A percentile compares a stretch with the other conserved stretches of the same genome.
Evolutionary conservation across 2,113 vertebrate genomes (phyloP).

Genomic region (Ranitomeya variabilis): DNA sequence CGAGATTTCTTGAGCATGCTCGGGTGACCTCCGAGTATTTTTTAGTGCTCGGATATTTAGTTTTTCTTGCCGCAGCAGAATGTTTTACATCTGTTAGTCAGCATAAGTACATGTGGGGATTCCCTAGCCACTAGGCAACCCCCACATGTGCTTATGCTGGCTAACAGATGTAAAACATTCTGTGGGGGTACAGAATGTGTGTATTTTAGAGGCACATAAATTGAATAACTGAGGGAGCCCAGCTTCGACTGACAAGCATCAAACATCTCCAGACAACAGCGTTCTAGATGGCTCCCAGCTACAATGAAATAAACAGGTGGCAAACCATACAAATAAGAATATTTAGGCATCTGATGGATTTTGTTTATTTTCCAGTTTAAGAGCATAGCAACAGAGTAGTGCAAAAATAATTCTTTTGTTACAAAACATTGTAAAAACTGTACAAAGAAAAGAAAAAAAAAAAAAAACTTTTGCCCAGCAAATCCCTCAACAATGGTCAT

Average conservation of each 20-base stretch:
- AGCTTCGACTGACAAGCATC: not conserved
- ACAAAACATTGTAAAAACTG: slow-evolving; percentile 44
- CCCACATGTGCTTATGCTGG: no score
- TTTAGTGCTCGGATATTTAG: no score
- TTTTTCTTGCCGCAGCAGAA: no score
- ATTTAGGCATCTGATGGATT: not conserved
- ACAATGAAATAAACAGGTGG: not conserved
- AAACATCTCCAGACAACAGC: not conserved
- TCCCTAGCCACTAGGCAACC: no score
- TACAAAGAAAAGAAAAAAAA: slow-evolving; percentile 46
- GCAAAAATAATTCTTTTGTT: slow-evolving; percentile 44
- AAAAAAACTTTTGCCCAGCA: slow-evolving; percentile 53
- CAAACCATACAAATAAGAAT: not conserved
- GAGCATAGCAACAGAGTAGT: slow-evolving; percentile 44
- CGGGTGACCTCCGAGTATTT: no score
- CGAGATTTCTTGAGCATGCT: no score
- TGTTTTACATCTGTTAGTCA: no score
- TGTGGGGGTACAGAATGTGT: no score
- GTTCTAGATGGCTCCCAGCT: not conserved
- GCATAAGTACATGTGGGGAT: no score
- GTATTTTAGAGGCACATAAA: not conserved
- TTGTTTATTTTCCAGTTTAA: slow-evolving; percentile 15
- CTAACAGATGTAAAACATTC: no score
- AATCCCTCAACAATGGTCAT: slow-evolving; percentile 16
- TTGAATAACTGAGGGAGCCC: not conserved